phyloP scores from a whole-genome alignment of 2,113 vertebrate genomes.

The Isurus oxyrinchus region DNA sequence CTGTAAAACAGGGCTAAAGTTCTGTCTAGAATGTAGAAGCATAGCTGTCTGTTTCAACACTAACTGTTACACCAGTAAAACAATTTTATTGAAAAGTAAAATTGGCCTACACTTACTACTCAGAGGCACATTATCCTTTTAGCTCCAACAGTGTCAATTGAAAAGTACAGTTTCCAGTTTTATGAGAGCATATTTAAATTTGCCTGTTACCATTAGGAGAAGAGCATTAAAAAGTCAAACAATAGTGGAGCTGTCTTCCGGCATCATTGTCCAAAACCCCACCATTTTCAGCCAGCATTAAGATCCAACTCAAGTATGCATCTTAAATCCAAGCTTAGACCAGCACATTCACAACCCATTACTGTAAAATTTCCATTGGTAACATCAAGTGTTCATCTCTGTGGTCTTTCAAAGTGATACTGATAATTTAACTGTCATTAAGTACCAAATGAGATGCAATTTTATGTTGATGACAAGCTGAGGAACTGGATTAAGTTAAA shows the following conservation, averaged over 20 bases:
- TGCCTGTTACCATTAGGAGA: not conserved
- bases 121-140: not conserved
- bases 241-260: not conserved
- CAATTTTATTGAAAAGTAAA: not conserved
- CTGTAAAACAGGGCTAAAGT: not conserved
- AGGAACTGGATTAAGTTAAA: slow-evolving; percentile 2
- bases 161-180: too few species aligned
- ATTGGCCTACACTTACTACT: not conserved
- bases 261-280: not conserved
- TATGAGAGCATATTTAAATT: not conserved
- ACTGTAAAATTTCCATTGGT: not conserved
- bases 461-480: not conserved
- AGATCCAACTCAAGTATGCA: not conserved
- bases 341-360: not conserved
- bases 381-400: not conserved
- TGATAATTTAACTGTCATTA: not conserved
- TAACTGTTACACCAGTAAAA: not conserved
- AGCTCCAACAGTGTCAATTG: not conserved
- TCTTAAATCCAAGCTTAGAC: not conserved
- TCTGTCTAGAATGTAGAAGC: not conserved
- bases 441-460: not conserved
- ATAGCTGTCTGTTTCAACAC: not conserved
- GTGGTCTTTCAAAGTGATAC: not conserved
- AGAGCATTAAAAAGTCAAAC: not conserved
- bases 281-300: not conserved